A percentile compares a stretch with the other conserved stretches of the same genome.
Conservation (phyloP, 30 jellyfish, hydroid and myxozoan genomes). For the Aurelia aurita complex sp. Pacific region DNA sequence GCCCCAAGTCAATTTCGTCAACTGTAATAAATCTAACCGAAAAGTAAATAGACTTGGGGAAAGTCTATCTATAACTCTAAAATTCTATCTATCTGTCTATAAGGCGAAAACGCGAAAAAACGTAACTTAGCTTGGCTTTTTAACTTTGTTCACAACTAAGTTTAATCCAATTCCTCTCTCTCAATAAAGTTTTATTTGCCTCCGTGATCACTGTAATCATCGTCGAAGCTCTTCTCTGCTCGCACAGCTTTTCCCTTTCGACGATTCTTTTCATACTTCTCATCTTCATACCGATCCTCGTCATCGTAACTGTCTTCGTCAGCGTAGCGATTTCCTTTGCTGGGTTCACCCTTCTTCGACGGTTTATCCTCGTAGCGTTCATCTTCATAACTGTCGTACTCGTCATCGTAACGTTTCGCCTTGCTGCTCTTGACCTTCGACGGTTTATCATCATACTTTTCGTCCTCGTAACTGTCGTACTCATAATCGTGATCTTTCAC, state of each 20-base stretch:
- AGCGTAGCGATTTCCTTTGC: not conserved
- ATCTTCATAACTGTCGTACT: not conserved
- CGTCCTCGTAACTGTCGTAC: slow-evolving; percentile 27
- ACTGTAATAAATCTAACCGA: too few species aligned
- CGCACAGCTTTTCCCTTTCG: not conserved
- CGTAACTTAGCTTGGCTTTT: too few species aligned
- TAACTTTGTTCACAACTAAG: too few species aligned
- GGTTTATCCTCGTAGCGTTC: slow-evolving; percentile 16
- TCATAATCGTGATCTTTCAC: not conserved
- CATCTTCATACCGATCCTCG: slow-evolving; percentile 15
- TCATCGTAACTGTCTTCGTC: slow-evolving; percentile 8
- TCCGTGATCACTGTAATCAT: slow-evolving; percentile 1
- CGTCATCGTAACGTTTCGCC: slow-evolving; percentile 31
- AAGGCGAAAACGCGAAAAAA: too few species aligned
- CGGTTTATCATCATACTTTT: not conserved
- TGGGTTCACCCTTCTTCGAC: not conserved
- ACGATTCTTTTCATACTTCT: not conserved
- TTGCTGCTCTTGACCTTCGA: not conserved
- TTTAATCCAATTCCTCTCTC: too few species aligned
- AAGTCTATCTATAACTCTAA: too few species aligned
- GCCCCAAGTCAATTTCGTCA: too few species aligned
- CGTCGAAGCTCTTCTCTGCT: not conserved
- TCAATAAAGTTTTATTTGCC: too few species aligned
- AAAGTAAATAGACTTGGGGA: too few species aligned
- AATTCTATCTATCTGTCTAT: too few species aligned